Conservation (phyloP, 2,797 vertebrate genomes). For the Chromis chromis region DNA sequence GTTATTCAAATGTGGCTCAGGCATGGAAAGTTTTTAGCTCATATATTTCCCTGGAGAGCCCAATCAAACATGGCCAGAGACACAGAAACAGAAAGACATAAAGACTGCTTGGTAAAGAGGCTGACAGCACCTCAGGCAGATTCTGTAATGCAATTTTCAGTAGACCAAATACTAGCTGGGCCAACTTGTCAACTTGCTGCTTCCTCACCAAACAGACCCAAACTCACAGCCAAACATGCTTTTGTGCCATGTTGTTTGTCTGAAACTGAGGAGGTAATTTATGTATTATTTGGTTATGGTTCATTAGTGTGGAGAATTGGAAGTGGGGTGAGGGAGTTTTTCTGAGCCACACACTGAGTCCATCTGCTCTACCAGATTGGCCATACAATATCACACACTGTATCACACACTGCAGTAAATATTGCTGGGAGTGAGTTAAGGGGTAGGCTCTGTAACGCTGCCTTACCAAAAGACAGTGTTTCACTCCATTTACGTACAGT, state of each 20-base stretch:
- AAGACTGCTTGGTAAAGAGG: slow-evolving; percentile 71
- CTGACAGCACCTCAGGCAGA: slow-evolving; percentile 68
- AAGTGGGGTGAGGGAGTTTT: slow-evolving; percentile 74
- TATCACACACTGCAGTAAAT: slow-evolving; percentile 71
- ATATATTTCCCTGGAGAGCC: slow-evolving; percentile 65
- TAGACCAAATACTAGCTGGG: slow-evolving; percentile 59
- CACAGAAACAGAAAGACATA: slow-evolving; percentile 49
- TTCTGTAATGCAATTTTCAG: slow-evolving; percentile 71
- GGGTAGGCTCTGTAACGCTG: slow-evolving; percentile 59
- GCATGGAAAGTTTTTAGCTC: slow-evolving; percentile 47
- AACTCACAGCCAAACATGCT: slow-evolving; percentile 55
- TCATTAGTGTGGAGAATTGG: slow-evolving; percentile 83
- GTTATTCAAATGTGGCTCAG: slow-evolving; percentile 55
- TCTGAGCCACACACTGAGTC: slow-evolving; percentile 80
- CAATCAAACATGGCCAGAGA: slow-evolving; percentile 66
- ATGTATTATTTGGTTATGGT: slow-evolving; percentile 84
- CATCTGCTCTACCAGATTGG: slow-evolving; percentile 85
- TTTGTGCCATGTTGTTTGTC: slow-evolving; percentile 70
- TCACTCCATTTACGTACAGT: slow-evolving; percentile 33
- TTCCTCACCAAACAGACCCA: slow-evolving; percentile 59
- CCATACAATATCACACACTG: slow-evolving; percentile 75
- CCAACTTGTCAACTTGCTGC: slow-evolving; percentile 60
- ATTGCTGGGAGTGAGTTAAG: slow-evolving; percentile 71
- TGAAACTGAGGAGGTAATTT: slow-evolving; percentile 78
- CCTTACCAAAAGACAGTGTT: slow-evolving; percentile 34